Evolutionary conservation across 2,888 invertebrate species (phyloP).

Genomic region (Melinaea marsaeus): DNA sequence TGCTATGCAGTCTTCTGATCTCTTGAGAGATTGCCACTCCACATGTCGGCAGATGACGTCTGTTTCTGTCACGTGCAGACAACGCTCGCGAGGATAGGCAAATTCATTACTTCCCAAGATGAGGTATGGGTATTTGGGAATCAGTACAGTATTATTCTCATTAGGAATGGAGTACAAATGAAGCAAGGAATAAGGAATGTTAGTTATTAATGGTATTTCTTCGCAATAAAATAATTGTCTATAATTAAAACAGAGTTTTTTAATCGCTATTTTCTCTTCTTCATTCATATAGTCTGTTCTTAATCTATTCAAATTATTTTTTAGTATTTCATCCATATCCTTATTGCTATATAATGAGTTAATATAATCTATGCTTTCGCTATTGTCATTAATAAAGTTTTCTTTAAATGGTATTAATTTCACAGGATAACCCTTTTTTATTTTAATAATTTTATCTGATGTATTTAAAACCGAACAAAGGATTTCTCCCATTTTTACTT

Average conservation of each 20-base stretch:
- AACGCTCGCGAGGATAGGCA: slow-evolving; percentile 35
- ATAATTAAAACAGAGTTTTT: slow-evolving; percentile 30
- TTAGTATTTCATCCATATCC: neutral
- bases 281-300: slow-evolving; percentile 28
- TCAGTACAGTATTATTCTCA: slow-evolving; percentile 28
- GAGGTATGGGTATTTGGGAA: slow-evolving; percentile 34
- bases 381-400: neutral
- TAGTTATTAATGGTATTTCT: slow-evolving; percentile 12
- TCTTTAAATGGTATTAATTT: slow-evolving; percentile 7
- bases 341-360: neutral
- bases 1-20: slow-evolving; percentile 34
- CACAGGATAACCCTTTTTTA: slow-evolving; percentile 5
- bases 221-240: slow-evolving; percentile 36
- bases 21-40: slow-evolving; percentile 30
- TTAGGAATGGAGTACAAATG: slow-evolving; percentile 36
- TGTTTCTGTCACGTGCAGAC: slow-evolving; percentile 25
- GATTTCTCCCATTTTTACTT: too few relatives aligned
- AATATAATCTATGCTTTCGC: too few relatives aligned
- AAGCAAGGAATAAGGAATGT: slow-evolving; percentile 6
- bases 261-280: slow-evolving; percentile 22
- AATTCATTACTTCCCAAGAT: slow-evolving; percentile 38
- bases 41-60: slow-evolving; percentile 34
- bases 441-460: slow-evolving; percentile 9
- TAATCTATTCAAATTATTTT: slow-evolving; percentile 17
- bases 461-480: too few relatives aligned